Evolutionary conservation across 2,797 vertebrate species (phyloP), one percentile per base, ranked within the genome.

Genomic region (Sebastes kiyomatsui): DNA sequence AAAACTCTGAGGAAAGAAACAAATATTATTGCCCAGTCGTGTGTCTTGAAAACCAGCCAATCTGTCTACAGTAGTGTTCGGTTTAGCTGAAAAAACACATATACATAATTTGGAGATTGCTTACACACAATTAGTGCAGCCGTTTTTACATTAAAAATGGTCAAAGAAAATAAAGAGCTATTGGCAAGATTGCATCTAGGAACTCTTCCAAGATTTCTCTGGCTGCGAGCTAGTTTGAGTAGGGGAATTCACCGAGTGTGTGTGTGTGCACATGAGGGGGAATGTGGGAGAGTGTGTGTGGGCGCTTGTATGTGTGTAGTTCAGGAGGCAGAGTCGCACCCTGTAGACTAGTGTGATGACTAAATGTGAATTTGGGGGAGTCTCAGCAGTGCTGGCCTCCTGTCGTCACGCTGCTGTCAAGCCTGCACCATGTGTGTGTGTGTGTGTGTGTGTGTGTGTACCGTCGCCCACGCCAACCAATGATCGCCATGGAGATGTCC

Each of bases 11-110:
- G 84, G 92, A 94, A 91, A 92, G 91, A 94, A 93, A 94, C 89
- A 93, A 94, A 94, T 92, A 92, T 93, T 93, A 92, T 91, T 91
- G 88, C 85, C 86, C 81, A 49, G 85, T 92, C 90, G 92, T 93
- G 92, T 88, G 93, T 93, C 92, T 90, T 90, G 92, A 92, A 84
- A 81, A 72, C 30, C 52, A 66, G 90, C 90, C 91, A 90, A 74
- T 77, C 68, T 20, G 84, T 94, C 91, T 77, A 88, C 90, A 75
- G 88, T 88, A 87, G 87, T 87, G 84, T 82, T 88, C 66, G 65
- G 72, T 87, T 83, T 68, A 60, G 77, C 54, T 81, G 71, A 81
- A 88, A 64, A 92, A 88, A 89, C 69, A 80, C 89, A 88, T 82
- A 85, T 58, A 81, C 87, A 86, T 92, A 83, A 91, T 90, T 91